Evolutionary conservation across 2,113 vertebrate species (phyloP).

Genomic region (Columba janthina): DNA sequence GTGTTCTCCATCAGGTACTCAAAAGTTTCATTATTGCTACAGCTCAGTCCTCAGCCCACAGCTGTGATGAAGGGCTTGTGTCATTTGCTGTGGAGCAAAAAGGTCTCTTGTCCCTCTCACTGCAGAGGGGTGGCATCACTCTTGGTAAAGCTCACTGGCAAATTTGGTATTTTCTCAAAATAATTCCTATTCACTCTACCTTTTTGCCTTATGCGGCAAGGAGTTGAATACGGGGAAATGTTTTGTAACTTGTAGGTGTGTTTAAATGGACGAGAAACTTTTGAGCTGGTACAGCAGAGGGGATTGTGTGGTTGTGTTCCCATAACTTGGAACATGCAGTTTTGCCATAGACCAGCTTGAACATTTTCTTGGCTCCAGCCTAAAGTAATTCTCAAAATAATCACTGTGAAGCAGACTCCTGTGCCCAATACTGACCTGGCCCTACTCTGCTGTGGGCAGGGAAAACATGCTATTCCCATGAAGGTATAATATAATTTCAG

Average conservation of each 20-base stretch:
- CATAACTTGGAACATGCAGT: not conserved
- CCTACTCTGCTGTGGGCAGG: not conserved
- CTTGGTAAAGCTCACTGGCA: not conserved
- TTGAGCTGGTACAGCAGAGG: not conserved
- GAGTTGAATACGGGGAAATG: not conserved
- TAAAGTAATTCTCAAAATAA: not conserved
- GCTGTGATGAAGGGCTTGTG: not conserved
- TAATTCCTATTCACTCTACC: not conserved
- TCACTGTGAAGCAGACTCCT: not conserved
- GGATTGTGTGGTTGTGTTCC: not conserved
- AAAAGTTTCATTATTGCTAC: not conserved
- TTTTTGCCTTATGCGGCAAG: not conserved
- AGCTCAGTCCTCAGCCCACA: not conserved
- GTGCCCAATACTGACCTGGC: not conserved
- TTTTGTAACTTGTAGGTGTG: not conserved
- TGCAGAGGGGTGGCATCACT: not conserved
- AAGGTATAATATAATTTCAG: not conserved
- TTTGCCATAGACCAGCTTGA: not conserved
- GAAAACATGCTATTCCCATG: not conserved
- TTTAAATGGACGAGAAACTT: not conserved
- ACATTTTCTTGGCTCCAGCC: not conserved
- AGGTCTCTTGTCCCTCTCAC: not conserved
- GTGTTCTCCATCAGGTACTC: not conserved
- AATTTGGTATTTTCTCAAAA: not conserved
- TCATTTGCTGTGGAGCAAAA: not conserved